Percentiles rank a stretch among this genome's conserved stretches.
Conservation (phyloP, 1,140 invertebrate genomes). For the Steinernema khuongi region DNA sequence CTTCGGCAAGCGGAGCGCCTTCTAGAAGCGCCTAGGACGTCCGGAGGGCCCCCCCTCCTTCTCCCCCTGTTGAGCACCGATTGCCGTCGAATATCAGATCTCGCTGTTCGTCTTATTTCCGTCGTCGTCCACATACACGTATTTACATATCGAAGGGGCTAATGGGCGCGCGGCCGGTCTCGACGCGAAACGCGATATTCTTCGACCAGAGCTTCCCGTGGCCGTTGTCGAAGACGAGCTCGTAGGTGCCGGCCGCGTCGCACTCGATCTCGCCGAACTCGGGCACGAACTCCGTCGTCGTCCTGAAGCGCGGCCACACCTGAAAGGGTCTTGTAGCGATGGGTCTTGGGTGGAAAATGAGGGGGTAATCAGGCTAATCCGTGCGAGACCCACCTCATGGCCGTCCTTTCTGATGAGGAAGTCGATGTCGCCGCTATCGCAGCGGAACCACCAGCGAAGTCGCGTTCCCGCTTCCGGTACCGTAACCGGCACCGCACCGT, state of each 20-base stretch:
- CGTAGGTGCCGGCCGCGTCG: constrained; percentile 21
- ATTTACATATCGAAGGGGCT: constrained; percentile 7
- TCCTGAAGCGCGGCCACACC: constrained; percentile 28
- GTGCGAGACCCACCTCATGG: not conserved
- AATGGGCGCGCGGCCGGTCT: not conserved
- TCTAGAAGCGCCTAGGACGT: not conserved
- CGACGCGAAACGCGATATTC: constrained; percentile 17
- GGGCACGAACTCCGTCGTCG: constrained; percentile 30
- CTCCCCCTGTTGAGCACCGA: too few species aligned
- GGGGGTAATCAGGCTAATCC: too few species aligned
- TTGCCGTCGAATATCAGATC: constrained; percentile 12
- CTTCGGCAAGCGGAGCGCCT: not conserved
- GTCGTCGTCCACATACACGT: too few species aligned
- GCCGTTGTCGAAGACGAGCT: constrained; percentile 30
- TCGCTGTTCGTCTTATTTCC: not conserved
- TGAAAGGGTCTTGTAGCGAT: too few species aligned
- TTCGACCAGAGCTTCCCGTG: constrained; percentile 36
- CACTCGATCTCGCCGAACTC: constrained; percentile 28
- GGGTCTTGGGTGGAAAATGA: too few species aligned
- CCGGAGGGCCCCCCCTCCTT: not conserved
- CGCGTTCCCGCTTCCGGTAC: not conserved
- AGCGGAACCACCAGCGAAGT: not conserved
- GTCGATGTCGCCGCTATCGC: constrained; percentile 31
- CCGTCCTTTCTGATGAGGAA: constrained; percentile 29
- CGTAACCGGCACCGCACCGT: not conserved